Evolutionary conservation across 2,113 vertebrate genomes (phyloP), one percentile per base, ranked within the genome.

Genomic region (Podiceps cristatus): DNA sequence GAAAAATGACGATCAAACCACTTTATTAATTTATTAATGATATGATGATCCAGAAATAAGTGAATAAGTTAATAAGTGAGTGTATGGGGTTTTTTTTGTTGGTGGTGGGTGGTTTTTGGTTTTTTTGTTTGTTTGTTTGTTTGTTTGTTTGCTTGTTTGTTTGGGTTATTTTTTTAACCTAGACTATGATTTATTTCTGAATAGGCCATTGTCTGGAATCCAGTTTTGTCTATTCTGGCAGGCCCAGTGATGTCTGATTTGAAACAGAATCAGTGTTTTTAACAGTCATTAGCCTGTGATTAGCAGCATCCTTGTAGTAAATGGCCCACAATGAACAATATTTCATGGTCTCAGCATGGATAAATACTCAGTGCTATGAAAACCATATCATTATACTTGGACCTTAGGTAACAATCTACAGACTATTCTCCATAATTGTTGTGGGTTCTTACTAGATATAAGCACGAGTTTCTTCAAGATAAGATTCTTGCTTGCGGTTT

Each of bases 401-500:
- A 94, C 5, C 7, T 77, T 84, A 42, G 18, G 15, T 88, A 96
- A 93, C 58, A 40, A 88, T 64, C 58, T 52, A 31, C 37, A 93
- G 45, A 14, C 96, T 59, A 72, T 94, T 94, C 24, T 74, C 5
- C 15, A 67, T 60, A 96, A 92, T 90, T 95, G 33, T 73, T 80
- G 18, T 35, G n/a, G 14, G 1, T 35, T 66, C 58, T 90, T 94
- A 85, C 63, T 27, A 6, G 12, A 88, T 77, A 95, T 93, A 96
- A 93, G 24, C 23, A 58, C 59, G 28, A 42, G 3, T 62, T 63
- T 8, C 23, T 59, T 96, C 88, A 80, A 86, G 27, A 35, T 64
- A 77, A 40, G 28, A 37, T 90, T 97, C 96, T 81, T 95, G 18
- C 40, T 56, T 95, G 71, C 12, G 8, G 19, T 83, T 93, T 96